Base-by-base conservation (phyloP, 2,888 invertebrate genomes). In the Sthenelais limicola region DNA sequence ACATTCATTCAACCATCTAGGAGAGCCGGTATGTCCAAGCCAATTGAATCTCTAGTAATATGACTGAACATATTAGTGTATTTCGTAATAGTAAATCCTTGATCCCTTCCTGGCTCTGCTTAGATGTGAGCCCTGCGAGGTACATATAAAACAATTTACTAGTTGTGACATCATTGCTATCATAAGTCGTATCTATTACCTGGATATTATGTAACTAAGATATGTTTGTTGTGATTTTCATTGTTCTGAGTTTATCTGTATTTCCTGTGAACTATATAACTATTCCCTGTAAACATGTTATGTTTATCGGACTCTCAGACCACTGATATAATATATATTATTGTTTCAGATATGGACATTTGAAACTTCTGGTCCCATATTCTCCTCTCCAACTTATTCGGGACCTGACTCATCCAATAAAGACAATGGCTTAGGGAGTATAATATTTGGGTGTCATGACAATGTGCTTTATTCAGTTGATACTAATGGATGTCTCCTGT, bases 301-400 rank as follows among this genome's bases (percentile, higher is more conserved):
- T n/a, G n/a, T n/a, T n/a, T n/a, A n/a, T n/a, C n/a, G n/a, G 9
- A n/a, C 24, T 51, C 24, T n/a, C 5, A 5, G 3, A 21, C 5
- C 5, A 21, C 15, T 21, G 24, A 21, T 69, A 69, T 74, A 71
- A 58, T 74, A 72, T 77, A 33, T 32, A 58, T 77, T 75, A 80
- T 78, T 78, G 76, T 89, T 90, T 71, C 88, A 94, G 93, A 85
- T 92, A 52, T 92, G 92, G 91, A 89, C 85, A 35, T 90, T 90
- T 80, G 87, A 89, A 71, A 90, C 91, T 15, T 89, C 89, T 73
- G 92, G 92, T 12, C 92, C 92, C 79, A 90, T 94, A 78, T 94
- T 94, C 88, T 93, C 94, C 1, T 92, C 93, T 12, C 87, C 9
- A 9, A 9, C 26, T 12, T 18, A 35, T 54, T 7, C 3, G n/a